Evolutionary conservation across 1,140 invertebrate genomes (phyloP).

Genomic region (Pomacea maculata): DNA sequence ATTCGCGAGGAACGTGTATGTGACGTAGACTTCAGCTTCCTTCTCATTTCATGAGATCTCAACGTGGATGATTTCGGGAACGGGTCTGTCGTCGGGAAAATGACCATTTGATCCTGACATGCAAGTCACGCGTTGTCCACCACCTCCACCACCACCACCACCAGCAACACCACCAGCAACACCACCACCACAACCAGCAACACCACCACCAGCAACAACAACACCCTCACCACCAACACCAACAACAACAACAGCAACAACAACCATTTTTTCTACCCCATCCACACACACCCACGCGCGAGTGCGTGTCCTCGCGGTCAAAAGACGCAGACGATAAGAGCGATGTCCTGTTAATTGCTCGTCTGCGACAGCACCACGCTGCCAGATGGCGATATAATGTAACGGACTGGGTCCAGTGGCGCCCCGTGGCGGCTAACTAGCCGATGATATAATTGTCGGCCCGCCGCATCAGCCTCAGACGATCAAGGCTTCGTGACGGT

Average conservation of each 20-base stretch:
- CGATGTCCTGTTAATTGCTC: not conserved
- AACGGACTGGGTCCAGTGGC: not conserved
- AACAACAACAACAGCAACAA: not conserved
- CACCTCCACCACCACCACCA: not conserved
- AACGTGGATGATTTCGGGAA: not conserved
- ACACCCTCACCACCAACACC: too few relatives aligned
- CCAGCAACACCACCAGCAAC: not conserved
- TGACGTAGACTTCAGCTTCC: not conserved
- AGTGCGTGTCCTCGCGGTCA: not conserved
- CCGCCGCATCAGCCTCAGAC: not conserved
- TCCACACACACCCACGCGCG: not conserved
- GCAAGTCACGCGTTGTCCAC: not conserved
- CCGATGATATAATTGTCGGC: not conserved
- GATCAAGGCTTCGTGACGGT: too few relatives aligned
- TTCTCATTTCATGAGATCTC: not conserved
- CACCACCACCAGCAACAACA: not conserved
- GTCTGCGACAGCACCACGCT: not conserved
- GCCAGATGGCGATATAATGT: not conserved
- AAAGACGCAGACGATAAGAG: not conserved
- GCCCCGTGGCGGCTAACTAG: too few relatives aligned
- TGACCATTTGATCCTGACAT: not conserved
- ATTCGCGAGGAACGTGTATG: not conserved
- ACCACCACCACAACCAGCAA: not conserved
- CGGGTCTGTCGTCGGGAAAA: not conserved
- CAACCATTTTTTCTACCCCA: not conserved